Evolutionary conservation across 2,113 vertebrate species (phyloP), one percentile per base, ranked within the genome.

Genomic region (Rhabdornis inornatus): DNA sequence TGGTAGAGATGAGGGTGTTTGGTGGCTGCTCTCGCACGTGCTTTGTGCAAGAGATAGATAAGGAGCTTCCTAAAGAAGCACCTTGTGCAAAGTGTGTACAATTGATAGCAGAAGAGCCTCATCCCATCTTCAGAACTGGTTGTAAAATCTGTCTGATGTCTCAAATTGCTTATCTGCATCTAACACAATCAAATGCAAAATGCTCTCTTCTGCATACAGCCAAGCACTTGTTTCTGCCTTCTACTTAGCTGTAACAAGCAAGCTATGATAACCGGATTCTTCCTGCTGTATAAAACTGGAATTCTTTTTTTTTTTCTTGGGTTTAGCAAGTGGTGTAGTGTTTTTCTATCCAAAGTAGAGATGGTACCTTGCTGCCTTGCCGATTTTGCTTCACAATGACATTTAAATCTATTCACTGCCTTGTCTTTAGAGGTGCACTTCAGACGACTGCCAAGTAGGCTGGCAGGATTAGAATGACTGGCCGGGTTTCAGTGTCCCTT

Each of bases 401-500:
- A 39, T 88, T 91, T 91, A 63, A 78, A 81, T 83, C 35, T 86
- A 10, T 37, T 52, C 80, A 65, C 50, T 79, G 40, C 64, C 69
- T 87, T 87, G 63, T 87, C 75, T 79, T 82, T 61, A 60, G 90
- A 69, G 74, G 78, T 85, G 66, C 69, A 47, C 35, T 70, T 70
- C 15, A 77, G 49, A 63, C 3, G 37, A 39, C 84, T 94, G 79
- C 81, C 47, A 92, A 20, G 87, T 13, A 94, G n/a, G 13, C 47
- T 94, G 66, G 44, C 52, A 81, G 89, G 85, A 83, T 96, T 95
- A 89, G 70, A 89, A 87, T 42, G 50, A 45, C 33, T 52, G 64
- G 52, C 71, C 59, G 20, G 70, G 69, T 96, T 92, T 95, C 69
- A 8, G 59, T 86, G 79, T 80, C 78, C 95, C 91, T 89, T 91